Evolutionary conservation across 2,797 vertebrate genomes (phyloP).

Genomic region (Melanotaenia trifasciata): DNA sequence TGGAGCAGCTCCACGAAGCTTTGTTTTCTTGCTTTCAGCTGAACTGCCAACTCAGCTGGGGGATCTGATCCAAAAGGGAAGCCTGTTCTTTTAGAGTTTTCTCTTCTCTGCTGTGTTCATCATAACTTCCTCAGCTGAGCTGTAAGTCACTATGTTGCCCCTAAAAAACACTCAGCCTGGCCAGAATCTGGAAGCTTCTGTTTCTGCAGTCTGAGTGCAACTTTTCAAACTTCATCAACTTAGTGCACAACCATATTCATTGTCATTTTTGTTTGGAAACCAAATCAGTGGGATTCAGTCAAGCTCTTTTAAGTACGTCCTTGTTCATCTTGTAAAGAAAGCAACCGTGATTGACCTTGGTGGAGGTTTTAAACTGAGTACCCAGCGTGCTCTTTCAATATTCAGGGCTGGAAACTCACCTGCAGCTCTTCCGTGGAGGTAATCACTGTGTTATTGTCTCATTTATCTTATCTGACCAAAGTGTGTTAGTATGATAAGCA

Average conservation of each 20-base stretch:
- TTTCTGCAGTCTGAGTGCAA: background rate
- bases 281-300: constrained; percentile 3
- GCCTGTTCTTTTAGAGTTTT: too few species aligned
- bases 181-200: background rate
- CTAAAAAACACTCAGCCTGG: background rate
- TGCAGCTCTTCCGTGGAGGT: background rate
- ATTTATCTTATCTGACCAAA: background rate
- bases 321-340: constrained; percentile 3
- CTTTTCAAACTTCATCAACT: background rate
- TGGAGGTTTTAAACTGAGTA: background rate
- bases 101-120: background rate
- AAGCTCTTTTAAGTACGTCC: background rate
- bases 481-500: background rate
- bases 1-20: background rate
- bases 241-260: background rate
- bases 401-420: background rate
- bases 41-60: background rate
- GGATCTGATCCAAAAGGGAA: background rate
- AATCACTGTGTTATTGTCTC: background rate
- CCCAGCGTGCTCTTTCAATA: background rate
- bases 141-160: too few species aligned
- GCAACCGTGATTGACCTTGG: background rate
- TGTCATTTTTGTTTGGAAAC: constrained; percentile 12
- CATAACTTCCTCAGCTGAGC: background rate
- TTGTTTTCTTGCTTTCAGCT: background rate